Conservation (phyloP, 2,797 vertebrate genomes). For the Mus caroli region DNA sequence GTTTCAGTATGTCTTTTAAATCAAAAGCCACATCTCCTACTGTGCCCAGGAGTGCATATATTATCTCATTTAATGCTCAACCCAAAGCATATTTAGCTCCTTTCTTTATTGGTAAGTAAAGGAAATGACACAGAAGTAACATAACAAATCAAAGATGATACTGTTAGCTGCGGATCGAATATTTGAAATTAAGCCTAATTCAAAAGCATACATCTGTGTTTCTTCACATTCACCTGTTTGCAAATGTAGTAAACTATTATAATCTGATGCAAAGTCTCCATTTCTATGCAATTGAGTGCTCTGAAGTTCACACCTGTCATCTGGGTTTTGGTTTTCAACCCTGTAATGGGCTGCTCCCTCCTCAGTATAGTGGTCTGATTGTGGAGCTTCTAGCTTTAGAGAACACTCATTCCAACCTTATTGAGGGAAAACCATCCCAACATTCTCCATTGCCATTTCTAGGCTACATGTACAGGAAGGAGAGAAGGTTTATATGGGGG, state of each 20-base stretch:
- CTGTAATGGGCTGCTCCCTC: background rate
- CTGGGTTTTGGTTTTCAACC: background rate
- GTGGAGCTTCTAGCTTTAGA: background rate
- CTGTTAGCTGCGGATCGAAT: background rate
- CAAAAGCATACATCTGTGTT: background rate
- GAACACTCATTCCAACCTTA: background rate
- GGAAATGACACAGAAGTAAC: background rate
- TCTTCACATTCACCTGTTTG: background rate
- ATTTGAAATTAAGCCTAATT: constrained; percentile 37
- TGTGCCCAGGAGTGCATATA: background rate
- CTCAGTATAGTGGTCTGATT: background rate
- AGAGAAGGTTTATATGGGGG: background rate
- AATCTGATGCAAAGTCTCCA: background rate
- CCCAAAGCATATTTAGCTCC: background rate
- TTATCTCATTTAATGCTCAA: constrained; percentile 1
- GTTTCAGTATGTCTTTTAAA: background rate
- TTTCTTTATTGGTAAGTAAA: background rate
- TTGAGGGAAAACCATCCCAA: background rate
- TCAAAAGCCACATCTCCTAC: background rate
- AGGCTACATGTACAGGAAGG: background rate
- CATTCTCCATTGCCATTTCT: background rate
- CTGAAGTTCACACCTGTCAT: background rate
- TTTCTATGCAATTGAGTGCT: background rate
- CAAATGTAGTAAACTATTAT: background rate
- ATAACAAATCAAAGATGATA: background rate